A percentile compares a stretch with the other conserved stretches of the same genome.
These are phyloP conservation scores for Tachyglossus aculeatus DNA, from an alignment of 2,797 vertebrate genomes.

Conservation along the genomic window DNA sequence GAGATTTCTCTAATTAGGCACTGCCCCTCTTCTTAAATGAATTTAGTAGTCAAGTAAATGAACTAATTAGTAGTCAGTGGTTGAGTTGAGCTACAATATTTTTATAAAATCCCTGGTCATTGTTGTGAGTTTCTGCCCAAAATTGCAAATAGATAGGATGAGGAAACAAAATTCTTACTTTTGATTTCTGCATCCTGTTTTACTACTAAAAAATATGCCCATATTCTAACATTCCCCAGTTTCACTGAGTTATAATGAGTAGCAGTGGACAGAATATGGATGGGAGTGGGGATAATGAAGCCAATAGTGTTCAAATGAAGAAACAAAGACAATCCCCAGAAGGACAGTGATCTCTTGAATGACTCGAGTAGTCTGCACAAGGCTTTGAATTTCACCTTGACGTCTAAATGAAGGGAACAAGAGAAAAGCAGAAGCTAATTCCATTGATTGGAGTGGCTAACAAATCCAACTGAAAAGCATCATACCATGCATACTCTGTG, in stretches of 20 bases:
- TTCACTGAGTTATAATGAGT: constrained; percentile 48
- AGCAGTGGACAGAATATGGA: constrained; percentile 5
- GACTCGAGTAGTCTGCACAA: constrained; percentile 61
- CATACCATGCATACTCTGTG: neutral
- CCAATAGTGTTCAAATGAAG: constrained; percentile 61
- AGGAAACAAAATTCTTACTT: neutral
- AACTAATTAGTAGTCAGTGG: constrained; percentile 56
- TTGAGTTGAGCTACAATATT: constrained; percentile 41
- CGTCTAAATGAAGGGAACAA: constrained; percentile 65
- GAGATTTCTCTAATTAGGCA: constrained; percentile 41
- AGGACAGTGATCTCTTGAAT: constrained; percentile 64
- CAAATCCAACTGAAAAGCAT: constrained; percentile 42
- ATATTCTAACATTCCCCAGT: no score
- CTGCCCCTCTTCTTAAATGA: constrained; percentile 32
- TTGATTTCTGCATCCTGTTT: neutral
- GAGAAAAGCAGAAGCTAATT: constrained; percentile 62
- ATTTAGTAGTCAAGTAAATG: constrained; percentile 43
- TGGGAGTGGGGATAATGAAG: constrained; percentile 58
- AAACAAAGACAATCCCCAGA: constrained; percentile 67
- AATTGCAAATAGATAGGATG: constrained; percentile 17
- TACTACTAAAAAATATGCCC: no score
- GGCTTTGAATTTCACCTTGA: constrained; percentile 75
- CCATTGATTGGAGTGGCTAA: constrained; percentile 67
- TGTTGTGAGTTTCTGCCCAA: constrained; percentile 6
- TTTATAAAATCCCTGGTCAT: constrained; percentile 41